phyloP scores from a whole-genome alignment of 2,888 invertebrate genomes.

The Noctua fimbriata region DNA sequence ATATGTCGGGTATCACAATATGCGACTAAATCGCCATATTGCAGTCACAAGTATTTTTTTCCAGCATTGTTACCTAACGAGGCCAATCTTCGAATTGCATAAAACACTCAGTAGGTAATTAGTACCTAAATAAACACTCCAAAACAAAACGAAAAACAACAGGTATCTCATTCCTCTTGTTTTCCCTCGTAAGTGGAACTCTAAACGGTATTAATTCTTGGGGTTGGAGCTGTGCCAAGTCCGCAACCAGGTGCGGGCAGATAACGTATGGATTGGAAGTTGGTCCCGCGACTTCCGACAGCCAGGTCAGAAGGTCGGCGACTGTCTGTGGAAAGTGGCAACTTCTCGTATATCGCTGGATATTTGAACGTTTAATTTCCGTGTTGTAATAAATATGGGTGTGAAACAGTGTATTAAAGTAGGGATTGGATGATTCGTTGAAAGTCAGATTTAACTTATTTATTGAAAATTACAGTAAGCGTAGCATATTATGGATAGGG shows the following conservation, averaged over 20 bases:
- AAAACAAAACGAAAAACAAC: constrained; percentile 48
- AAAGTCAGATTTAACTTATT: neutral
- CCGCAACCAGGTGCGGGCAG: constrained; percentile 51
- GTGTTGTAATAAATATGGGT: neutral
- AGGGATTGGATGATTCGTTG: no score
- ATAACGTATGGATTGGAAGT: constrained; percentile 53
- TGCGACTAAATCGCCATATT: neutral
- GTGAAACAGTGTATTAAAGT: neutral
- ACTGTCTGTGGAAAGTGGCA: neutral
- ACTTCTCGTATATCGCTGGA: neutral
- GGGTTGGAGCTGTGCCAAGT: constrained; percentile 55
- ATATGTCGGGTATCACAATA: neutral
- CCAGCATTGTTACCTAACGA: neutral
- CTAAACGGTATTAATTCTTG: constrained; percentile 60
- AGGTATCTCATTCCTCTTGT: constrained; percentile 33
- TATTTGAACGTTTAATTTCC: constrained; percentile 52
- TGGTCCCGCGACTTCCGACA: constrained; percentile 32
- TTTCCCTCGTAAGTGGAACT: constrained; percentile 46
- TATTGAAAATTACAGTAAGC: neutral
- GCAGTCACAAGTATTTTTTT: neutral
- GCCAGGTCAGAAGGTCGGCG: constrained; percentile 41
- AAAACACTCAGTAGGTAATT: neutral
- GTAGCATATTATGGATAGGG: neutral
- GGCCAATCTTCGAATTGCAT: neutral
- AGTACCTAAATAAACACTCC: neutral